phyloP scores from a whole-genome alignment of 30 jellyfish, hydroid and myxozoan species.

The Rhopilema esculentum region DNA sequence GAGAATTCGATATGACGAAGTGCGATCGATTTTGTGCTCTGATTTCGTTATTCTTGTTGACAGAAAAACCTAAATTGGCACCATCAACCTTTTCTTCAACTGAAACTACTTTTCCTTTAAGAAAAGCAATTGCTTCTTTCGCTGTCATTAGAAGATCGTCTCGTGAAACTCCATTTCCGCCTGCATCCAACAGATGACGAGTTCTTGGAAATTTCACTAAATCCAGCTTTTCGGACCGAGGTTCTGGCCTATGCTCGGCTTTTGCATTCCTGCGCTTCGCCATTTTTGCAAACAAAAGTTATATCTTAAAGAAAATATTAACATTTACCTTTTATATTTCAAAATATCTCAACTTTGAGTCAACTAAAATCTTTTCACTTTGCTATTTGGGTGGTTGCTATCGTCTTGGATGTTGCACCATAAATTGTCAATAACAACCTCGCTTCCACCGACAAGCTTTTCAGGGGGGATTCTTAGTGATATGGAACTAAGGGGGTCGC shows the following conservation, averaged over 20 bases:
- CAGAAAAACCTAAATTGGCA: constrained; percentile 88
- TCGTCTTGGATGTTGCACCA: background rate
- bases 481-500: background rate
- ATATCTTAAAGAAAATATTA: background rate
- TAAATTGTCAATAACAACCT: background rate
- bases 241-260: background rate
- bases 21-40: constrained; percentile 88
- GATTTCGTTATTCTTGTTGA: constrained; percentile 47
- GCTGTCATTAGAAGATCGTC: constrained; percentile 87
- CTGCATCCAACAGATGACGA: constrained; percentile 85
- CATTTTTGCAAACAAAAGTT: background rate
- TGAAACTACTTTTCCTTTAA: constrained; percentile 37
- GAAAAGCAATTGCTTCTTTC: constrained; percentile 68
- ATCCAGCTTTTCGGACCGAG: constrained; percentile 12
- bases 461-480: background rate
- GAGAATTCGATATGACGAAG: constrained; percentile 71
- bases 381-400: too few species aligned
- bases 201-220: constrained; percentile 87
- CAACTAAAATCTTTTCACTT: too few species aligned
- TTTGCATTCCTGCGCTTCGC: background rate
- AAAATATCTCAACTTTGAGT: too few species aligned
- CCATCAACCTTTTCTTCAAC: constrained; percentile 96
- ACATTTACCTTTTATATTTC: too few species aligned
- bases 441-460: background rate
- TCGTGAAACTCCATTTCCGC: constrained; percentile 82